phyloP scores from a whole-genome alignment of 2,888 invertebrate species.

The Drosophila algonquin region DNA sequence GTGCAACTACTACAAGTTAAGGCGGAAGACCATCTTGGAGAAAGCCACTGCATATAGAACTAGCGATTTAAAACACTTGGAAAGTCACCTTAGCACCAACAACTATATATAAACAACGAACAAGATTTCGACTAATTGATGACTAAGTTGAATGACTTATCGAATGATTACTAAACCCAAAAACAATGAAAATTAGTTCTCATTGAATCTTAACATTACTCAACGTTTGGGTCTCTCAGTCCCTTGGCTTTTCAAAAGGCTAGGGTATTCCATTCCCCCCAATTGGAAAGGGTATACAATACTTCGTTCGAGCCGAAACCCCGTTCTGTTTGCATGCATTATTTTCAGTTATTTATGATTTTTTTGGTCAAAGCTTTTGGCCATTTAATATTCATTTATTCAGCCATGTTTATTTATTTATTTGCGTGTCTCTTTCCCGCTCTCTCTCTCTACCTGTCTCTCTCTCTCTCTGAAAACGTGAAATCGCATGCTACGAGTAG shows the following conservation, averaged over 20 bases:
- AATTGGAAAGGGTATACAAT: not conserved
- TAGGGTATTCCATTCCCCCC: not conserved
- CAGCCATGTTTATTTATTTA: constrained; percentile 73
- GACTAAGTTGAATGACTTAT: no score
- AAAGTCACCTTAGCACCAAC: no score
- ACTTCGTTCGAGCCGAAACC: not conserved
- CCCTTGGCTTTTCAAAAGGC: no score
- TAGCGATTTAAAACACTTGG: no score
- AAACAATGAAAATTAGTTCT: no score
- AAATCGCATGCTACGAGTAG: constrained; percentile 69
- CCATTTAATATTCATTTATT: constrained; percentile 79
- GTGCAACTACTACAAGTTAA: not conserved
- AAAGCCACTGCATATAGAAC: no score
- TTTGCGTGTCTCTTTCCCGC: constrained; percentile 36
- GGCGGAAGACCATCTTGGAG: no score
- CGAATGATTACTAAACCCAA: no score
- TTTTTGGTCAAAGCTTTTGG: constrained; percentile 48
- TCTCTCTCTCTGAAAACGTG: constrained; percentile 60
- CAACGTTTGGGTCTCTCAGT: no score
- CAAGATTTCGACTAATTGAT: no score
- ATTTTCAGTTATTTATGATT: constrained; percentile 34
- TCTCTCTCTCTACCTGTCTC: constrained; percentile 42
- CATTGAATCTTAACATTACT: no score
- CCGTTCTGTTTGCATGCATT: constrained; percentile 36
- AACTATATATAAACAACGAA: not conserved